Conservation (phyloP, 2,888 invertebrate genomes). For the Pediacus dermestoides region DNA sequence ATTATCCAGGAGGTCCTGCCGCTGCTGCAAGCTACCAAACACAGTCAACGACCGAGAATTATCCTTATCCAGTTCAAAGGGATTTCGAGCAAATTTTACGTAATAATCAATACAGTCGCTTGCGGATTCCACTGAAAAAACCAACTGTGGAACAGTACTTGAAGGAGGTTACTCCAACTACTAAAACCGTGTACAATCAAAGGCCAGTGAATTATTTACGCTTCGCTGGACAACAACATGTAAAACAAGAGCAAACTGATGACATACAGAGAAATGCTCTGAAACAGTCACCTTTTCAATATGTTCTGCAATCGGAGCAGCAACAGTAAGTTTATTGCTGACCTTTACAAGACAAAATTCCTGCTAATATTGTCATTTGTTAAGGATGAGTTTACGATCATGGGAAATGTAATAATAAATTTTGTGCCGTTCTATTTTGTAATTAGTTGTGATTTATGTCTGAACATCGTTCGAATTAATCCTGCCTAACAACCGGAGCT, state of each 20-base stretch:
- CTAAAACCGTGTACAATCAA: conserved; percentile 13
- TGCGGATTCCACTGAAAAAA: conserved; percentile 4
- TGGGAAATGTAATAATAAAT: too few relatives aligned
- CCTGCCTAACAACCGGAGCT: too few relatives aligned
- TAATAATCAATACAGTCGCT: background rate
- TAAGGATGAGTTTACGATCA: too few relatives aligned
- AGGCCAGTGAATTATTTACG: conserved; percentile 6
- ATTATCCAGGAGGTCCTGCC: background rate
- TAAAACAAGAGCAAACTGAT: conserved; percentile 10
- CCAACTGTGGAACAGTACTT: conserved; percentile 15
- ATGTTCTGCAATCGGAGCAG: conserved; percentile 12
- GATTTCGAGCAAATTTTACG: conserved; percentile 3
- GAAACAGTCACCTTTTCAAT: conserved; percentile 11
- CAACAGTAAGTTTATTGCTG: conserved; percentile 14
- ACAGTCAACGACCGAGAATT: conserved; percentile 5
- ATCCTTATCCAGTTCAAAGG: conserved; percentile 1
- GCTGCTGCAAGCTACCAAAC: background rate
- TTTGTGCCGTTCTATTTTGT: too few relatives aligned
- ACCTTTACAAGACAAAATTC: conserved; percentile 1
- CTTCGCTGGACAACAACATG: conserved; percentile 1
- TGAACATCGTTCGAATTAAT: too few relatives aligned
- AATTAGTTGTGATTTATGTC: too few relatives aligned
- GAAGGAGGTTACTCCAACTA: conserved; percentile 18
- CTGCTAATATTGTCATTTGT: too few relatives aligned
- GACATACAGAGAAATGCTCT: conserved; percentile 8